Conservation (phyloP, 1,140 invertebrate species). For the Drosophila lini region DNA sequence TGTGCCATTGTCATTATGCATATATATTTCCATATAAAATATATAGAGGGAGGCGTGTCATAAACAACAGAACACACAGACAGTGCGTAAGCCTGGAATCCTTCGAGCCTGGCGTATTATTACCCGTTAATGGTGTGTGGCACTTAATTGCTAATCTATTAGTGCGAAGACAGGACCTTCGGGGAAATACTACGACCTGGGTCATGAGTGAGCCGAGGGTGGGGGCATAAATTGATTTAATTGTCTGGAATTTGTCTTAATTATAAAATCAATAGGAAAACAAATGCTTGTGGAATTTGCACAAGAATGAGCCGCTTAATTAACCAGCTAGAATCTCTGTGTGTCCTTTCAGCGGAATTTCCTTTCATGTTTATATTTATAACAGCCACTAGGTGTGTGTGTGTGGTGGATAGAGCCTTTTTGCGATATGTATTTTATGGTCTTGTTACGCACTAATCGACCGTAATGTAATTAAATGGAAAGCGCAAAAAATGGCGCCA, state of each 20-base stretch:
- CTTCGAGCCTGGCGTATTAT: slow-evolving; percentile 53
- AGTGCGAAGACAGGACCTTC: slow-evolving; percentile 38
- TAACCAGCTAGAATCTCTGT: slow-evolving; percentile 25
- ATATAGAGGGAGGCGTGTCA: slow-evolving; percentile 41
- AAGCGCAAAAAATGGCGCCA: slow-evolving; percentile 2
- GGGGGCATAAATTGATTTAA: slow-evolving; percentile 51
- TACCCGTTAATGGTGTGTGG: slow-evolving; percentile 76
- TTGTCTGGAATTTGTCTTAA: slow-evolving; percentile 59
- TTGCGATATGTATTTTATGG: slow-evolving; percentile 9
- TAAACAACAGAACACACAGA: slow-evolving; percentile 56
- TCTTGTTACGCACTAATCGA: slow-evolving; percentile 21
- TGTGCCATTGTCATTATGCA: slow-evolving; percentile 56
- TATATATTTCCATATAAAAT: slow-evolving; percentile 20
- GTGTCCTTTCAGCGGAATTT: slow-evolving; percentile 38
- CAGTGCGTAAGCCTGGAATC: slow-evolving; percentile 6
- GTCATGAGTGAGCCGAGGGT: slow-evolving; percentile 22
- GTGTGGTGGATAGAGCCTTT: slow-evolving; percentile 15
- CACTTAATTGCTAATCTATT: slow-evolving; percentile 81
- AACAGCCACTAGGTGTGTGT: slow-evolving; percentile 4
- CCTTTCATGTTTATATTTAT: slow-evolving; percentile 17
- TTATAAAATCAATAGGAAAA: slow-evolving; percentile 61
- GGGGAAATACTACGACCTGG: slow-evolving; percentile 8
- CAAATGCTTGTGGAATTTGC: slow-evolving; percentile 32
- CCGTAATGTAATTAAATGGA: slow-evolving; percentile 29
- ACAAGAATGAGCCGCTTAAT: slow-evolving; percentile 52